Percentiles rank a stretch among this genome's conserved stretches.
Conservation (phyloP, 2,113 vertebrate species). For the Romanogobio albipinnatus region DNA sequence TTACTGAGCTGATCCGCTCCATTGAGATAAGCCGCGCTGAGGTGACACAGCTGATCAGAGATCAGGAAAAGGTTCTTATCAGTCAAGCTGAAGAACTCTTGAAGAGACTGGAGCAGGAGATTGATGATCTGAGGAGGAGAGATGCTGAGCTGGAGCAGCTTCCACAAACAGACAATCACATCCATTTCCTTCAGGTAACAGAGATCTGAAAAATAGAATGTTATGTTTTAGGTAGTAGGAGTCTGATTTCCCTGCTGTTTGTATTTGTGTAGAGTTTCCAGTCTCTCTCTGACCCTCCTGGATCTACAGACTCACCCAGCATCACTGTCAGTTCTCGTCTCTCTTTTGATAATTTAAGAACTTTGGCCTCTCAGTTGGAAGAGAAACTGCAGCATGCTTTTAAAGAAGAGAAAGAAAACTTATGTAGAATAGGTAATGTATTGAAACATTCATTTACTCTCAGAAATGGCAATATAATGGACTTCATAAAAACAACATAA, state of each 20-base stretch:
- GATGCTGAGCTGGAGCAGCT: background rate
- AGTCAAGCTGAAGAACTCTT: background rate
- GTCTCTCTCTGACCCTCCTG: background rate
- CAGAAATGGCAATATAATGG: background rate
- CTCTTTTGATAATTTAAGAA: background rate
- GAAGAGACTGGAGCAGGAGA: background rate
- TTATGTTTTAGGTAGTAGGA: no score
- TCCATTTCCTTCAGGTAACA: slow-evolving; percentile 2
- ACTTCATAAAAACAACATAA: background rate
- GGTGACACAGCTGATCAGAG: slow-evolving; percentile 49
- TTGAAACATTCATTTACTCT: background rate
- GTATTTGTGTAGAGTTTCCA: background rate
- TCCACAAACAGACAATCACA: background rate
- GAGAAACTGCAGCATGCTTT: background rate
- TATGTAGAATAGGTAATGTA: background rate
- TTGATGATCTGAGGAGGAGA: no score
- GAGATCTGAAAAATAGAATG: background rate
- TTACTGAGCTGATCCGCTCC: slow-evolving; percentile 46
- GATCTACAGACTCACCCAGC: background rate
- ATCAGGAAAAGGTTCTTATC: background rate
- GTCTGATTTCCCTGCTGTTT: background rate
- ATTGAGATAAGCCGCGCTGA: slow-evolving; percentile 51
- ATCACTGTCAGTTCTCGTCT: background rate
- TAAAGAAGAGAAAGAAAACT: background rate
- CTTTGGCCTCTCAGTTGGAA: background rate